phyloP scores from a whole-genome alignment of 2,888 invertebrate genomes.

The Synanthedon tipuliformis region DNA sequence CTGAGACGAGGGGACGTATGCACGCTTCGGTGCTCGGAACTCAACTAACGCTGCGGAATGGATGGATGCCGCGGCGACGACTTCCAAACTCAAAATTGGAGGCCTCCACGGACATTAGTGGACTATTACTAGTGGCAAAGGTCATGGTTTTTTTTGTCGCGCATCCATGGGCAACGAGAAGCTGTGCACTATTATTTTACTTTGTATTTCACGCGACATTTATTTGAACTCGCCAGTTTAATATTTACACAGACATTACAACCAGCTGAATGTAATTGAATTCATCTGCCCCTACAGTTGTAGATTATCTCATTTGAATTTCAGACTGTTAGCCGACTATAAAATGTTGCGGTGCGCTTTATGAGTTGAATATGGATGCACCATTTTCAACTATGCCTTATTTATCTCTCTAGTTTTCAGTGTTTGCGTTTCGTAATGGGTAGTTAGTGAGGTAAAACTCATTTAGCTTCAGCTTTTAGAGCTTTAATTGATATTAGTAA shows the following conservation, averaged over 20 bases:
- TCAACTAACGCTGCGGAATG: conserved; percentile 29
- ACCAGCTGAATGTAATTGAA: no score
- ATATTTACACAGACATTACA: no score
- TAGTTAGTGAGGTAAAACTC: background rate
- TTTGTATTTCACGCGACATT: no score
- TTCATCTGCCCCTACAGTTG: background rate
- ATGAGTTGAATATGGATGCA: no score
- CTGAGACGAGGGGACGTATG: conserved; percentile 24
- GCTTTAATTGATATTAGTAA: background rate
- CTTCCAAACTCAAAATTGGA: conserved; percentile 44
- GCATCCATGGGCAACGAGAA: background rate
- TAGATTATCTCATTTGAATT: conserved; percentile 5
- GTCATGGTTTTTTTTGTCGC: conserved; percentile 37
- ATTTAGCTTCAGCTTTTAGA: background rate
- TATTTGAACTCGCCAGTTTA: no score
- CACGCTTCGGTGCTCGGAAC: conserved; percentile 39
- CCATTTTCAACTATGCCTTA: background rate
- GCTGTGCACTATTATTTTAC: background rate
- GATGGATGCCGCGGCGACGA: conserved; percentile 19
- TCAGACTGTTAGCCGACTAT: conserved; percentile 2
- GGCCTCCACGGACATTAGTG: conserved; percentile 48
- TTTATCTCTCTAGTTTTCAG: background rate
- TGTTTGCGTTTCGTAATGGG: background rate
- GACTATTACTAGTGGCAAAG: conserved; percentile 41
- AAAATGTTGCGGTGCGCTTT: conserved; percentile 6